These are phyloP conservation scores for Aegypius monachus DNA, from an alignment of 2,113 vertebrate species.

Conservation along the genomic window DNA sequence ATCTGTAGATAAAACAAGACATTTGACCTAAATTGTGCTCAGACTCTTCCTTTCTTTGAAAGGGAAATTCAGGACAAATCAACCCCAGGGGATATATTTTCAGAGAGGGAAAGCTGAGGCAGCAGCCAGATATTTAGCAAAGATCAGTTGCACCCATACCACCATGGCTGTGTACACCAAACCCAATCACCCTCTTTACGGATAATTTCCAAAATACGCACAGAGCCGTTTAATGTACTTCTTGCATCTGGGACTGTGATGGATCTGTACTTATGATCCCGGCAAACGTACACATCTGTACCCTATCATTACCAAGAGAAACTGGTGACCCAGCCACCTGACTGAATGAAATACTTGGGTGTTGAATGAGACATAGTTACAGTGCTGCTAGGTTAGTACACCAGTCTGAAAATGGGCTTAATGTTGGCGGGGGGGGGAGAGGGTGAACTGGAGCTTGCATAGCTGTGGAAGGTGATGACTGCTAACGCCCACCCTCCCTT, in stretches of 20 bases:
- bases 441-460: background rate
- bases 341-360: background rate
- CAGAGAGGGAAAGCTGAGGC: background rate
- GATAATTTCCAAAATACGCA: background rate
- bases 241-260: background rate
- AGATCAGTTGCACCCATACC: background rate
- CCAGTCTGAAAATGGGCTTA: background rate
- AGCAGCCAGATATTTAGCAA: background rate
- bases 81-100: background rate
- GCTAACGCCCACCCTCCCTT: background rate
- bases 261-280: background rate
- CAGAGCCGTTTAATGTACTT: background rate
- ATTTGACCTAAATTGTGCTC: background rate
- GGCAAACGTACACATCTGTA: background rate
- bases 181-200: background rate
- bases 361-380: background rate
- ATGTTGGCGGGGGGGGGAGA: accelerated
- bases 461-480: background rate
- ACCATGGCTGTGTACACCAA: background rate
- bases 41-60: background rate
- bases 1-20: background rate
- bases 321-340: background rate
- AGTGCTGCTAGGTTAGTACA: background rate
- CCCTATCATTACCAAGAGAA: background rate
- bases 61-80: background rate